phyloP scores from a whole-genome alignment of 1,140 invertebrate genomes.

The Berghia stephanieae region DNA sequence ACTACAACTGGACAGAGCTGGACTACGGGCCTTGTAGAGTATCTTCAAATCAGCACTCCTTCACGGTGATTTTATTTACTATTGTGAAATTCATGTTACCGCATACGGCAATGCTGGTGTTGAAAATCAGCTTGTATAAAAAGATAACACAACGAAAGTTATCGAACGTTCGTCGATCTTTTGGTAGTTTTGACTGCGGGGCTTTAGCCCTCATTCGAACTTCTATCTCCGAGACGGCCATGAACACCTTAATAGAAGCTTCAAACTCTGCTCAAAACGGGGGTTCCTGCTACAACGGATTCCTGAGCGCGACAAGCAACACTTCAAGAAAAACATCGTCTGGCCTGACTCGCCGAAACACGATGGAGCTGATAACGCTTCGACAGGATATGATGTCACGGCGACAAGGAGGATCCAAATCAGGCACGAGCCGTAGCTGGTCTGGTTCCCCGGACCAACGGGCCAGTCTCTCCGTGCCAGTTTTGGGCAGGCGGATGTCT shows the following conservation, averaged over 20 bases:
- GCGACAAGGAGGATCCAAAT: too few relatives aligned
- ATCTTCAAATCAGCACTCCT: slow-evolving; percentile 40
- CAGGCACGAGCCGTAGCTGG: slow-evolving; percentile 13
- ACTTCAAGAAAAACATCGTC: too few relatives aligned
- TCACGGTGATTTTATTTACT: slow-evolving; percentile 42
- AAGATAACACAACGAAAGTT: slow-evolving; percentile 50
- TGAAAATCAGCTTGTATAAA: slow-evolving; percentile 53
- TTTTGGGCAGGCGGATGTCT: slow-evolving; percentile 30
- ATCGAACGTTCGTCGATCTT: slow-evolving; percentile 49
- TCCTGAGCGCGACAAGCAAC: too few relatives aligned
- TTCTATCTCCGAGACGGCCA: slow-evolving; percentile 50
- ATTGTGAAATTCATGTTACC: slow-evolving; percentile 49
- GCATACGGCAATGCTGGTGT: slow-evolving; percentile 41
- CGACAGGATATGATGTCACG: neutral
- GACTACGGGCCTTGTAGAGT: slow-evolving; percentile 34
- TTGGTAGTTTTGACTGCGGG: slow-evolving; percentile 50
- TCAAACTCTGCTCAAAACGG: slow-evolving; percentile 15
- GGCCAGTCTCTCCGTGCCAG: slow-evolving; percentile 16
- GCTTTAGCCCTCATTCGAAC: slow-evolving; percentile 45
- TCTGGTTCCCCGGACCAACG: slow-evolving; percentile 27
- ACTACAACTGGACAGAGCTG: slow-evolving; percentile 17
- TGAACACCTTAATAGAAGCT: slow-evolving; percentile 31
- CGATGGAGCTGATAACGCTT: slow-evolving; percentile 32
- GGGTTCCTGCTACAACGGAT: too few relatives aligned
- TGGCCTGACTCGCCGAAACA: slow-evolving; percentile 36